Base-by-base conservation (phyloP, 2,113 vertebrate genomes). In the Crocuta crocuta region DNA sequence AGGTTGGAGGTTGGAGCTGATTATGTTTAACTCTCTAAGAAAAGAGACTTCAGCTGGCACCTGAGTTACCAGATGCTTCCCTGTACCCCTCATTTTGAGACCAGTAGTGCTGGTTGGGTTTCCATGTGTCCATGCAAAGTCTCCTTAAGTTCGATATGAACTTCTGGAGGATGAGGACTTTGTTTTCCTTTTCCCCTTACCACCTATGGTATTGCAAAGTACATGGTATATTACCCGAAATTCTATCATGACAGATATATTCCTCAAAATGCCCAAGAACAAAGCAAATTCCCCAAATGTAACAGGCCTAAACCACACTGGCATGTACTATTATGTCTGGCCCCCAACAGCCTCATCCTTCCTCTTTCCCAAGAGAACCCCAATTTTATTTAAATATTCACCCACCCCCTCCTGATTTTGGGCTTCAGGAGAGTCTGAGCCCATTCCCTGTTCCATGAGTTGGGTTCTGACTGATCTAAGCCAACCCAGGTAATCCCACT, bases 271-370 rank as follows among this genome's bases (percentile, higher is more conserved):
- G 35, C 31, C 55, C 61, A 43, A 89, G 50, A 21, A 65, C 58
- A 92, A 84, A n/a, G 53, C 19, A 80, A 50, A 89, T 71, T 86
- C 23, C 17, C 63, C 35, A 80, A 31, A 87, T 4, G 5, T 10
- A 48, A 19, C 9, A 0, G 24, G 4, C 23, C 74, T 39, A 53
- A 68, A 58, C 35, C 24, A 0, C 2, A 1, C 33, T 5, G n/a
- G 58, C 13, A 33, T 33, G 43, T 8, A 12, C 65, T 82, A 11
- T 58, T 84, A 82, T 19, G 9, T 43, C 48, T 15, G 7, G 26
- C 19, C 78, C 31, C 9, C 4, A 39, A 26, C 0, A 91, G 11
- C 24, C 5, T 86, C 35, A 4, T 39, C 58, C 50, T 79, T 95
- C 10, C 50, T 73, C 9, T 89, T 81, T 45, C 43, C 53, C 39